Evolutionary conservation across 2,113 vertebrate species (phyloP).

Genomic region (Natator depressus): DNA sequence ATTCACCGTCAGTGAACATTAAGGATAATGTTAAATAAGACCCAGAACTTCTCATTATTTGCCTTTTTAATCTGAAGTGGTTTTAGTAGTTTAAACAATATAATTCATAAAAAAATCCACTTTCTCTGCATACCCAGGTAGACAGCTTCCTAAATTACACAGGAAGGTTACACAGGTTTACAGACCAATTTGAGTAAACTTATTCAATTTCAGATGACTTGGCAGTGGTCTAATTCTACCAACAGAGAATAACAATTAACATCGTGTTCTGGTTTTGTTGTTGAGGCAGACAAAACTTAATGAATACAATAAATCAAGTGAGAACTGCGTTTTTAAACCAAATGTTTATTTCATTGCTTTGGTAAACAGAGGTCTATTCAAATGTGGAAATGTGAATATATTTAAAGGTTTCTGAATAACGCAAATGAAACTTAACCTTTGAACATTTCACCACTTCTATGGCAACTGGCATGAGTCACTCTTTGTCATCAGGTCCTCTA

Average conservation of each 20-base stretch:
- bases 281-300: constrained; percentile 3
- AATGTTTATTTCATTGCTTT: constrained; percentile 34
- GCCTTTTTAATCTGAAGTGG: not conserved
- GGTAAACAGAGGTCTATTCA: not conserved
- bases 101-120: not conserved
- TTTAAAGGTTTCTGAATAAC: not conserved
- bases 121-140: not conserved
- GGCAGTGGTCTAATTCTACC: not conserved
- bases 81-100: not conserved
- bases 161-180: not conserved
- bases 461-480: not conserved
- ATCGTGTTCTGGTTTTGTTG: not conserved
- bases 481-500: not conserved
- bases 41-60: not conserved
- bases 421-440: not conserved
- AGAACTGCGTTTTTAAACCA: constrained; percentile 19
- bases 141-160: not conserved
- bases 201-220: not conserved
- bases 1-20: not conserved
- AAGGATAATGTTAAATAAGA: not conserved
- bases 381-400: not conserved
- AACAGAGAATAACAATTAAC: not conserved
- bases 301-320: constrained; percentile 34
- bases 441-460: not conserved
- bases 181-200: not conserved